A percentile compares a stretch with the other conserved stretches of the same genome.
Evolutionary conservation across 2,888 invertebrate species (phyloP).

Genomic region (Pterostichus niger): DNA sequence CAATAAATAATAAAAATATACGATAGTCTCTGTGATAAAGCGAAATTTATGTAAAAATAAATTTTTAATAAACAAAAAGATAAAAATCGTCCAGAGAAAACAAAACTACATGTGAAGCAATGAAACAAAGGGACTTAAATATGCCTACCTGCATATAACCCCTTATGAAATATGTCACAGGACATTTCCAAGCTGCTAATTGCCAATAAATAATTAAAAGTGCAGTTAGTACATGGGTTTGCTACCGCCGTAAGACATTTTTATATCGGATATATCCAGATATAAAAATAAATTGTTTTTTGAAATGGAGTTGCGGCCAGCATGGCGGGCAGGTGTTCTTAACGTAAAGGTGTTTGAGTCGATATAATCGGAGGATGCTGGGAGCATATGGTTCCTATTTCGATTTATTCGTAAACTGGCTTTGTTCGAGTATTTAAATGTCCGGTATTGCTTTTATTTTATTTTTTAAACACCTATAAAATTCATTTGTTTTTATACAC

Average conservation of each 20-base stretch:
- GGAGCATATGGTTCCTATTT: conserved; percentile 58
- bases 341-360: conserved; percentile 48
- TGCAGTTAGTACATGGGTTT: conserved; percentile 20
- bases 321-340: conserved; percentile 48
- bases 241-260: conserved; percentile 54
- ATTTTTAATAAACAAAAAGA: conserved; percentile 39
- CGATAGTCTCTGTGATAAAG: conserved; percentile 28
- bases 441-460: conserved; percentile 43
- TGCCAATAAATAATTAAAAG: conserved; percentile 65
- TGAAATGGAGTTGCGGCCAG: conserved; percentile 27
- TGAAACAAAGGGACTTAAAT: conserved; percentile 6
- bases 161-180: conserved; percentile 56
- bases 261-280: conserved; percentile 54
- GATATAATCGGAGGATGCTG: conserved; percentile 57
- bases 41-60: conserved; percentile 45
- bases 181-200: conserved; percentile 39
- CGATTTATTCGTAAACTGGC: conserved; percentile 45
- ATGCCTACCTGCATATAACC: conserved; percentile 60
- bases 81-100: not conserved
- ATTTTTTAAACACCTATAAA: conserved; percentile 43
- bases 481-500: conserved; percentile 36
- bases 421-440: conserved; percentile 54
- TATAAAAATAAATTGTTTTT: conserved; percentile 62
- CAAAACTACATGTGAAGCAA: conserved; percentile 15
- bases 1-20: conserved; percentile 35